Evolutionary conservation across 2,797 vertebrate species (phyloP), one percentile per base, ranked within the genome.

Genomic region (Pangasius krempfi): DNA sequence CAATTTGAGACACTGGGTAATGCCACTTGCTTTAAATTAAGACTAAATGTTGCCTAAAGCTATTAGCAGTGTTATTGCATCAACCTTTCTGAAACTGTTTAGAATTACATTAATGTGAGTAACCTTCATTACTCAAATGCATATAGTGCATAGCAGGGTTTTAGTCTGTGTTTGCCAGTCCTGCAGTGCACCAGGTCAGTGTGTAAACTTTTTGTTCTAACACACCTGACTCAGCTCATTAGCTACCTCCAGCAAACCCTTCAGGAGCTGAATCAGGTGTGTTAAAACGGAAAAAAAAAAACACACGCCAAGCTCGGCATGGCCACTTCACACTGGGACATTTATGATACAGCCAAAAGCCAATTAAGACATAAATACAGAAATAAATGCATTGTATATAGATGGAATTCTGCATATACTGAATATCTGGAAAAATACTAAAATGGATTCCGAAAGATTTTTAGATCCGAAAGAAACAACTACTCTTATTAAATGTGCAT

Each of bases 201-300:
- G 47, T 84, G 40, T 84, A 84, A 70, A 84, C 30, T 85, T 72
- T 84, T 56, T 56, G 7, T 56, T 79, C 14, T 79, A 52, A 64
- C 73, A 66, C 60, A 40, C 75, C 75, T 87, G 75, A 86, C 58
- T 86, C 85, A 86, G 85, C 85, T 86, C 47, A 78, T 78, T 47
- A 86, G 70, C 52, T 75, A 75, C 75, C 70, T 86, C 84, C 54
- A 58, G 70, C 84, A 84, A 84, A 84, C 82, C 64, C 83, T 85
- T 85, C 83, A 52, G 83, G 62, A 85, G 66, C 66, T 72, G 50
- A 84, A 50, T 84, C 83, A 52, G 83, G 62, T 84, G 83, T 84
- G 83, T 50, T 54, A 84, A 52, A 70, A 62, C 40, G 47, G 12
- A 9, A 27, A 9, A 27, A 27, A 9, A 27, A 5, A 37, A 56